Conservation (phyloP, 2,797 vertebrate species). For the Crenuchus spilurus region DNA sequence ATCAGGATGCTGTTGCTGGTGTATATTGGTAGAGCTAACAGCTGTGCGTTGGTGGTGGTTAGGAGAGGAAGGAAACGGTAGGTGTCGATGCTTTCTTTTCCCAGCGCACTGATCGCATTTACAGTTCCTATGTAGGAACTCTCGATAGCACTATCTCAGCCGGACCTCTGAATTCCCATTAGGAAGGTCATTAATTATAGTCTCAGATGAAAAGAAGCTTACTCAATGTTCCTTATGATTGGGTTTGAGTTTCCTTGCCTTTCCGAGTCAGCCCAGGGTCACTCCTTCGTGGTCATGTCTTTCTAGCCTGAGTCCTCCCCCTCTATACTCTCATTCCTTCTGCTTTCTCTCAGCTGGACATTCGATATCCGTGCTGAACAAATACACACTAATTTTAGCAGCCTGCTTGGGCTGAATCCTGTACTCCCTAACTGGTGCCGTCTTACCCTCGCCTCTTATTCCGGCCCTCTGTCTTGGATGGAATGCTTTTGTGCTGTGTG, state of each 20-base stretch:
- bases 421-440: constrained; percentile 44
- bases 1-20: background rate
- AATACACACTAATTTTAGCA: constrained; percentile 64
- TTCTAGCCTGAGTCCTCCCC: constrained; percentile 23
- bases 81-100: constrained; percentile 3
- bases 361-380: constrained; percentile 58
- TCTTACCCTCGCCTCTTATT: constrained; percentile 20
- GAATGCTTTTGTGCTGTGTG: constrained; percentile 53
- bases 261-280: constrained; percentile 26
- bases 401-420: constrained; percentile 26
- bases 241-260: constrained; percentile 19
- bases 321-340: constrained; percentile 15
- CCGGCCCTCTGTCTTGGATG: constrained; percentile 24
- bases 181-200: constrained; percentile 32
- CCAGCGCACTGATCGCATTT: constrained; percentile 14
- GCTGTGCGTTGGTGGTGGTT: constrained; percentile 22
- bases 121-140: constrained; percentile 31
- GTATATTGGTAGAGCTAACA: background rate
- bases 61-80: constrained; percentile 38
- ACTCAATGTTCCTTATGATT: background rate
- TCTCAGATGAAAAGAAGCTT: constrained; percentile 6
- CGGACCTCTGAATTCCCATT: background rate
- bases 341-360: constrained; percentile 40
- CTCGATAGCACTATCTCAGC: constrained; percentile 7
- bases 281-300: constrained; percentile 55